phyloP scores from a whole-genome alignment of 1,140 invertebrate species.

The Gonatopus flavifemur region DNA sequence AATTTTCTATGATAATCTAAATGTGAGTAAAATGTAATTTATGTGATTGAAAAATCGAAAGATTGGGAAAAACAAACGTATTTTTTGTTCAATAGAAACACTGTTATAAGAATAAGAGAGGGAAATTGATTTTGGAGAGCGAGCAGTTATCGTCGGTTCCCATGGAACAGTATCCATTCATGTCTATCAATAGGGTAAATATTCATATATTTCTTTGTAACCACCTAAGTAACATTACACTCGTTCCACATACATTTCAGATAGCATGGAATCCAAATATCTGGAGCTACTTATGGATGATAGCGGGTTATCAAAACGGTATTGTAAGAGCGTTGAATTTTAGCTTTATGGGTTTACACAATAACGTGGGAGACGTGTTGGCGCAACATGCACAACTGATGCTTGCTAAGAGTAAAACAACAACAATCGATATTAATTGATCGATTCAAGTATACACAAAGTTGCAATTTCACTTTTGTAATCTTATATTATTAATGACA shows the following conservation, averaged over 20 bases:
- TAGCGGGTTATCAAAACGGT: constrained; percentile 54
- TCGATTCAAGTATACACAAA: too few relatives aligned
- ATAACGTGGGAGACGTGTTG: constrained; percentile 27
- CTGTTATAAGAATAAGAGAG: too few relatives aligned
- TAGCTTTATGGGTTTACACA: constrained; percentile 29
- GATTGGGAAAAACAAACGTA: too few relatives aligned
- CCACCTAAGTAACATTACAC: neutral
- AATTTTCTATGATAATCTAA: constrained; percentile 44
- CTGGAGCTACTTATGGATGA: constrained; percentile 54
- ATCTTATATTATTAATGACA: too few relatives aligned
- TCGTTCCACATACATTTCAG: constrained; percentile 37
- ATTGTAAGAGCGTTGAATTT: constrained; percentile 51
- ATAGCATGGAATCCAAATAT: constrained; percentile 56
- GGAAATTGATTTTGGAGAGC: too few relatives aligned
- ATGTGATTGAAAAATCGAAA: neutral
- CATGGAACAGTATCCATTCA: constrained; percentile 50
- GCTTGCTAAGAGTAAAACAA: constrained; percentile 8
- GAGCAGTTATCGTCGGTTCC: constrained; percentile 21
- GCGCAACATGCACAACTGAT: constrained; percentile 20
- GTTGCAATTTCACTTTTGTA: too few relatives aligned
- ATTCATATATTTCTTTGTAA: neutral
- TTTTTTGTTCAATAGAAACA: too few relatives aligned
- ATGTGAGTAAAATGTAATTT: constrained; percentile 22
- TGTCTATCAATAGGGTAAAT: constrained; percentile 44
- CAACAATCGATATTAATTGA: too few relatives aligned